A percentile compares a stretch with the other conserved stretches of the same genome.
Evolutionary conservation across 2,888 invertebrate genomes (phyloP).

Genomic region (Frankliniella intonsa): DNA sequence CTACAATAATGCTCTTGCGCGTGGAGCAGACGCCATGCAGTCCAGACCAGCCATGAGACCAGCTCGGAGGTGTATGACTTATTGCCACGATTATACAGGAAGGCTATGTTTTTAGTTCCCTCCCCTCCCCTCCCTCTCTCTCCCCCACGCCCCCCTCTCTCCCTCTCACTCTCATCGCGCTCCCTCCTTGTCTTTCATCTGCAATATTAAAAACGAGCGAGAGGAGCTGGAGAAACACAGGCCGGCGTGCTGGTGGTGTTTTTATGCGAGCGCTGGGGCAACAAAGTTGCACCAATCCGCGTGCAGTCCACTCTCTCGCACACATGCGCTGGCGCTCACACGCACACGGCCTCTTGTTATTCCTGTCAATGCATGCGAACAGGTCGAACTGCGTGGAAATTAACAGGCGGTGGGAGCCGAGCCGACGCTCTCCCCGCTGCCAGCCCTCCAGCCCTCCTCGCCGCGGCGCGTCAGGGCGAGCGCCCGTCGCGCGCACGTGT

Average conservation of each 20-base stretch:
- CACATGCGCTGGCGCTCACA: background rate
- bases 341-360: background rate
- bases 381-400: background rate
- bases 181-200: slow-evolving; percentile 7
- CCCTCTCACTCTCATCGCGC: background rate
- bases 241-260: background rate
- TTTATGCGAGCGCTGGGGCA: slow-evolving; percentile 13
- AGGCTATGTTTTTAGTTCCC: slow-evolving; percentile 13
- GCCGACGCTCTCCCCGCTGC: no score
- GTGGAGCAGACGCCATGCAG: background rate
- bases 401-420: background rate
- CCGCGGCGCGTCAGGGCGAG: no score
- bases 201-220: slow-evolving; percentile 13
- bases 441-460: no score
- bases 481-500: no score
- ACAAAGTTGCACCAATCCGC: slow-evolving; percentile 15
- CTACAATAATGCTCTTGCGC: background rate
- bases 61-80: background rate
- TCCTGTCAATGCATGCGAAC: slow-evolving; percentile 18
- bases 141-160: background rate
- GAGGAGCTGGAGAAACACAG: background rate
- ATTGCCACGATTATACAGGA: slow-evolving; percentile 14
- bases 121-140: background rate
- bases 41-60: no score
- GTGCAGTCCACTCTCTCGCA: background rate